Evolutionary conservation across 1,140 invertebrate genomes (phyloP).

Genomic region (Formica selysi): DNA sequence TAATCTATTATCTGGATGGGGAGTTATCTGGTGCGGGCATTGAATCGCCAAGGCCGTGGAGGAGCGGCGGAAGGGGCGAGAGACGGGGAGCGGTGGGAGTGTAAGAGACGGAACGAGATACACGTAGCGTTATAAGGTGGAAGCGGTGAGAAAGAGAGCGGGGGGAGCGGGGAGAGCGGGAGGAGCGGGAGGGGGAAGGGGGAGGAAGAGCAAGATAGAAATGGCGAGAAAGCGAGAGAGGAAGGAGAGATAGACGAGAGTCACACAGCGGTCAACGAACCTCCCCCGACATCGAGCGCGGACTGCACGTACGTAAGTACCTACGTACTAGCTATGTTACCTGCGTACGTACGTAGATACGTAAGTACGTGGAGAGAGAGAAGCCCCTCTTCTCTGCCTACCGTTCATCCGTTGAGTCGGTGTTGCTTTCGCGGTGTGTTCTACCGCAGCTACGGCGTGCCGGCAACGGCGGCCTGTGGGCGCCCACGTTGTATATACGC

Average conservation of each 20-base stretch:
- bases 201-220: constrained; percentile 35
- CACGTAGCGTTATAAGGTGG: constrained; percentile 41
- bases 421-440: constrained; percentile 58
- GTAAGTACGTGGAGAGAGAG: constrained; percentile 55
- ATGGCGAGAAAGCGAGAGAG: constrained; percentile 34
- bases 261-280: constrained; percentile 85
- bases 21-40: constrained; percentile 85
- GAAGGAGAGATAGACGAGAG: constrained; percentile 72
- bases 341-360: constrained; percentile 63
- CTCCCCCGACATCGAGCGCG: constrained; percentile 67
- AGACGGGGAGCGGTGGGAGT: constrained; percentile 20
- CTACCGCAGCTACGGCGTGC: constrained; percentile 18
- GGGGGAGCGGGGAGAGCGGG: not conserved
- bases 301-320: constrained; percentile 58
- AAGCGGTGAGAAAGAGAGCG: constrained; percentile 17
- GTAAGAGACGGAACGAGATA: constrained; percentile 63
- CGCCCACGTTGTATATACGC: constrained; percentile 77
- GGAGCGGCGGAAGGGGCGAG: constrained; percentile 73
- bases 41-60: constrained; percentile 85
- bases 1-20: constrained; percentile 85
- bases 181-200: too few relatives aligned
- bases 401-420: constrained; percentile 70
- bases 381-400: constrained; percentile 51
- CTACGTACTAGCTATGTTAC: too few relatives aligned
- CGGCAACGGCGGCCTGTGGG: constrained; percentile 12